Percentiles rank a stretch among this genome's conserved stretches.
Conservation (phyloP, 2,888 invertebrate species). For the Asteroscopus sphinx region DNA sequence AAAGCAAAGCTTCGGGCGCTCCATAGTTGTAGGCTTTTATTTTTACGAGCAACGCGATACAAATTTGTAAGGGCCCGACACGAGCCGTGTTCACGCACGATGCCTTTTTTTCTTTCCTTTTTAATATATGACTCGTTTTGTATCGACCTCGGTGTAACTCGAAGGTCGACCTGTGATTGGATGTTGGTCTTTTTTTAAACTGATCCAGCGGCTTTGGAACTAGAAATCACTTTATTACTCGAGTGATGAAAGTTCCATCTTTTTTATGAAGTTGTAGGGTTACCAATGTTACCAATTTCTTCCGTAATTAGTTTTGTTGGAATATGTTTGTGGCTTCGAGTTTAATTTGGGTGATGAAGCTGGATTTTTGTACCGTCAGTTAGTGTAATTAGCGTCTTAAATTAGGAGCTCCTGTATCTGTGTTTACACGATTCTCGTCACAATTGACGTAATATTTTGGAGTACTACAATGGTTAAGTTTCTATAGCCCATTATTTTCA, state of each 20-base stretch:
- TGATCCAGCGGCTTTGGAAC: conserved; percentile 22
- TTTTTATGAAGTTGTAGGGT: conserved; percentile 14
- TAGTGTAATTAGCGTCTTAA: conserved; percentile 1
- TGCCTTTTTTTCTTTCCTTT: conserved; percentile 57
- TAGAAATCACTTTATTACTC: conserved; percentile 55
- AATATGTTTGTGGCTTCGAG: not conserved
- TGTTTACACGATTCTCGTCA: conserved; percentile 11
- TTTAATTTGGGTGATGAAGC: not conserved
- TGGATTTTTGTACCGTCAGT: not conserved
- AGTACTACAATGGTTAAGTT: conserved; percentile 3
- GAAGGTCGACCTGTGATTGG: conserved; percentile 66
- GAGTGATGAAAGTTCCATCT: conserved; percentile 42
- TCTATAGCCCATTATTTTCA: conserved; percentile 3
- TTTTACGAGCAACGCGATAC: conserved; percentile 69
- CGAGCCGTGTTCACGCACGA: conserved; percentile 71
- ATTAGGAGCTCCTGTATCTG: conserved; percentile 12
- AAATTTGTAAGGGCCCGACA: conserved; percentile 79
- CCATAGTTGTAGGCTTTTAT: conserved; percentile 59
- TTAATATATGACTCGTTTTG: conserved; percentile 70
- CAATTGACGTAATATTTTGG: not conserved
- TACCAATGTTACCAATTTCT: conserved; percentile 15
- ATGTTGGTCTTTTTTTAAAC: conserved; percentile 50
- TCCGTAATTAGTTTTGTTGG: conserved; percentile 11
- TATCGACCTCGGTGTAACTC: conserved; percentile 68
- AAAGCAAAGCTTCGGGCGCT: conserved; percentile 42